Base-by-base conservation (phyloP, 1,140 invertebrate genomes). In the Macrocentrus cingulum region DNA sequence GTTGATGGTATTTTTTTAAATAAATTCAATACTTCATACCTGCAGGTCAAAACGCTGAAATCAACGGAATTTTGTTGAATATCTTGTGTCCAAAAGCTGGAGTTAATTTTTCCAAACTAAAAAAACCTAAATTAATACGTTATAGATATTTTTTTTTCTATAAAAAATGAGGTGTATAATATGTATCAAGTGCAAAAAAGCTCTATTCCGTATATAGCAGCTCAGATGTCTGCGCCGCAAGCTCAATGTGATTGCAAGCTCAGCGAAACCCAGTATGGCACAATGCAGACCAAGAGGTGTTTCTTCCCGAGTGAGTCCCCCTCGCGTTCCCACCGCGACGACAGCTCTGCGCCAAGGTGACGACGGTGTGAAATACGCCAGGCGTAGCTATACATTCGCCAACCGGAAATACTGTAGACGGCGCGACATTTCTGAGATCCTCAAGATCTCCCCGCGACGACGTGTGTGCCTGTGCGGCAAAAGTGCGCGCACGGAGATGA, bases 321-420 rank as follows among this genome's bases (percentile, higher is more conserved):
- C 15, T 6, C 44, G 19, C 13, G 3, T 39, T 39, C n/a, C 18
- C 18, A 23, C 44, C 3, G 15, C 18, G n/a, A 3, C 45, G 13
- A 48, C 46, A 23, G 4, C 13, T 19, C 13, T 4, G 11, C 36
- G 36, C 11, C 20, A 29, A 25, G 16, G 41, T 41, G 36, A 50
- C 15, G 29, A 49, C 56, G 29, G 41, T 8, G 8, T 39, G 16
- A 52, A 3, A 16, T 8, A 8, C 16, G 3, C 13, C 2, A 32
- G 13, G 46, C 23, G 29, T 9, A 46, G 42, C 25, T 58, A 58
- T 42, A 29, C 15, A 58, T 19, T 32, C 13, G 16, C 48, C 56
- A 52, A 45, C 37, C 48, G 56, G 56, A 58, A 51, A 45, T 58
- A 58, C 56, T 13, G 13, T 22, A 44, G 49, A 58, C 56, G 56